phyloP scores from a whole-genome alignment of 1,140 invertebrate genomes.

The Paraescarpia echinospica region DNA sequence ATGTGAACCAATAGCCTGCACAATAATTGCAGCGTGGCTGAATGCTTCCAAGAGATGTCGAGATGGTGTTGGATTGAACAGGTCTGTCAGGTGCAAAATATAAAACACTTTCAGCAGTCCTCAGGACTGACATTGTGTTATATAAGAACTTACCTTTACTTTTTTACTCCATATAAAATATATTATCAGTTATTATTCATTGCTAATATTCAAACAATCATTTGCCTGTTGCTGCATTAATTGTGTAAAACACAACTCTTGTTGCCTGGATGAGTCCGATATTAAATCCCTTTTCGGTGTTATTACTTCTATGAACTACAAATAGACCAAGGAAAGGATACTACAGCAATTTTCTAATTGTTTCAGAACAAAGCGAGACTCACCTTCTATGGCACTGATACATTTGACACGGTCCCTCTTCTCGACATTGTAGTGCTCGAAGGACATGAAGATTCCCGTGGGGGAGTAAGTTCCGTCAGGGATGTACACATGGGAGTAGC shows the following conservation, averaged over 20 bases:
- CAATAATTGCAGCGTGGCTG: too few species aligned
- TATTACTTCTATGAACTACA: too few species aligned
- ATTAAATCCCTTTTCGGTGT: too few species aligned
- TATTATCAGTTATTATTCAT: neutral
- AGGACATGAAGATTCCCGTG: constrained; percentile 87
- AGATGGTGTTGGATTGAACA: too few species aligned
- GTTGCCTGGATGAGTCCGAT: neutral
- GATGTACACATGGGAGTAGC: constrained; percentile 87
- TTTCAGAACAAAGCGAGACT: neutral
- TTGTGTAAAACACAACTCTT: neutral
- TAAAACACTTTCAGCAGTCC: too few species aligned
- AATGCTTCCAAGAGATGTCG: too few species aligned
- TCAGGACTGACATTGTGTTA: too few species aligned
- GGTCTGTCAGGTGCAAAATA: too few species aligned
- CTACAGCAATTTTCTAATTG: neutral
- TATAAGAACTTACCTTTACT: too few species aligned
- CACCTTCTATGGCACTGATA: constrained; percentile 83
- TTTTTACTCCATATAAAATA: neutral
- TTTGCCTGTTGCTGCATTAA: neutral
- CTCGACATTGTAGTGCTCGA: constrained; percentile 97
- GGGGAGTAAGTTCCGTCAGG: constrained; percentile 87
- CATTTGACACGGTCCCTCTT: constrained; percentile 92
- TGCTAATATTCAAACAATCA: neutral
- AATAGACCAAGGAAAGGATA: too few species aligned
- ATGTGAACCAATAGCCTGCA: too few species aligned